These are phyloP conservation scores for Thamnaconus septentrionalis DNA, from an alignment of 2,113 vertebrate species.

Conservation along the genomic window DNA sequence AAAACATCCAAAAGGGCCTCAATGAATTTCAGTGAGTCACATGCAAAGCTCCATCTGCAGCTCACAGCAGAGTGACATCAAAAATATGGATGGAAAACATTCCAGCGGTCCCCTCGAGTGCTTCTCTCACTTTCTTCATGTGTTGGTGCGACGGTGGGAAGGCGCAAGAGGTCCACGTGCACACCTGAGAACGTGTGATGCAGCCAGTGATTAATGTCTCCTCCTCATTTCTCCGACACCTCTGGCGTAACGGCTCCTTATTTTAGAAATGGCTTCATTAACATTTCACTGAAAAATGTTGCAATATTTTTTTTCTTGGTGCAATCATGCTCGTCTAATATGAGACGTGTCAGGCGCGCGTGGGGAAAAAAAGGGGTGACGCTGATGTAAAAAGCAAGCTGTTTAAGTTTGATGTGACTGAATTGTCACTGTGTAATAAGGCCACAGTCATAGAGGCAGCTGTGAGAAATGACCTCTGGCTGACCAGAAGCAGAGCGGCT, in stretches of 20 bases:
- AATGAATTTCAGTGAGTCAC: constrained; percentile 89
- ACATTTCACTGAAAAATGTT: constrained; percentile 84
- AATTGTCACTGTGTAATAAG: constrained; percentile 33
- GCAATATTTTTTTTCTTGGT: constrained; percentile 65
- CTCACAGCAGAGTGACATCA: constrained; percentile 86
- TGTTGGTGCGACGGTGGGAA: constrained; percentile 63
- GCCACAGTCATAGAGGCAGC: constrained; percentile 46
- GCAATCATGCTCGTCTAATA: constrained; percentile 75
- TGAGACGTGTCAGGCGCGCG: constrained; percentile 58
- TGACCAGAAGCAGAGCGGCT: constrained; percentile 49
- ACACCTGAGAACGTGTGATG: constrained; percentile 55
- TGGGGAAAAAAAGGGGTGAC: constrained; percentile 24
- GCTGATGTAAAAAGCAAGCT: constrained; percentile 24
- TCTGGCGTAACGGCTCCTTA: constrained; percentile 78
- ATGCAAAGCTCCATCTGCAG: constrained; percentile 79
- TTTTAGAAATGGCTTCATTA: constrained; percentile 90
- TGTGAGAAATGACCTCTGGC: constrained; percentile 62
- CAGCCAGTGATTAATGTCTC: constrained; percentile 88
- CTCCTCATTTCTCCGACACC: constrained; percentile 89
- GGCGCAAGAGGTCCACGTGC: constrained; percentile 74
- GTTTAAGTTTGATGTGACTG: constrained; percentile 36
- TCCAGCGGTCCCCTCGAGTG: constrained; percentile 83
- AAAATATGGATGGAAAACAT: constrained; percentile 95
- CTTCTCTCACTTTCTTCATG: constrained; percentile 76
- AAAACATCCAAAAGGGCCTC: constrained; percentile 85